These are phyloP conservation scores for Cavia porcellus DNA, from an alignment of 2,113 vertebrate species.

Conservation along the genomic window DNA sequence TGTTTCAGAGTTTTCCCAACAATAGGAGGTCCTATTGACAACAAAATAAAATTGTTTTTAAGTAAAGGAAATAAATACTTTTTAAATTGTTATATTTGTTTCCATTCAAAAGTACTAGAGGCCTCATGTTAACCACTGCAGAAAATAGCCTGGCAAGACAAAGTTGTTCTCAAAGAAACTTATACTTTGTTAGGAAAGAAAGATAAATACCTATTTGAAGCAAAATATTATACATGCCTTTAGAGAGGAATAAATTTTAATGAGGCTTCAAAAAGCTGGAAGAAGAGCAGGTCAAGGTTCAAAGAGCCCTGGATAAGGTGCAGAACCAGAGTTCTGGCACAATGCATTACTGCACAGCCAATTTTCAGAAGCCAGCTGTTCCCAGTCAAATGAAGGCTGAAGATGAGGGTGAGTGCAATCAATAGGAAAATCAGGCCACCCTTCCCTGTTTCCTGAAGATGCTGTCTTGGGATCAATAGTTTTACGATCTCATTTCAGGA, in stretches of 20 bases:
- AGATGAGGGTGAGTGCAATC: conserved; percentile 50
- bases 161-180: conserved; percentile 44
- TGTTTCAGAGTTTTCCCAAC: background rate
- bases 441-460: conserved; percentile 40
- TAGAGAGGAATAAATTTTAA: conserved; percentile 77
- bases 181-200: conserved; percentile 22
- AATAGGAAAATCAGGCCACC: conserved; percentile 63
- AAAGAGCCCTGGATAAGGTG: conserved; percentile 56
- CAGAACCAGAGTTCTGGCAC: conserved; percentile 38
- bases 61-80: conserved; percentile 63
- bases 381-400: conserved; percentile 64
- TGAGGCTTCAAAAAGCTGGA: conserved; percentile 65
- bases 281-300: conserved; percentile 77
- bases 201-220: conserved; percentile 44
- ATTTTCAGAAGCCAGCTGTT: conserved; percentile 82
- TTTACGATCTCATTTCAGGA: conserved; percentile 65
- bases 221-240: conserved; percentile 73
- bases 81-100: conserved; percentile 55
- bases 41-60: conserved; percentile 47
- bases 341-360: conserved; percentile 62
- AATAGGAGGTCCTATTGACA: conserved; percentile 20
- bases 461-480: conserved; percentile 71
- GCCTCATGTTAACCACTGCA: background rate
- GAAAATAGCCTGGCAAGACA: background rate
- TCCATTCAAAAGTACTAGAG: background rate